These are phyloP conservation scores for Sycophila sp. DNA, from an alignment of 1,140 invertebrate species.

Conservation along the genomic window DNA sequence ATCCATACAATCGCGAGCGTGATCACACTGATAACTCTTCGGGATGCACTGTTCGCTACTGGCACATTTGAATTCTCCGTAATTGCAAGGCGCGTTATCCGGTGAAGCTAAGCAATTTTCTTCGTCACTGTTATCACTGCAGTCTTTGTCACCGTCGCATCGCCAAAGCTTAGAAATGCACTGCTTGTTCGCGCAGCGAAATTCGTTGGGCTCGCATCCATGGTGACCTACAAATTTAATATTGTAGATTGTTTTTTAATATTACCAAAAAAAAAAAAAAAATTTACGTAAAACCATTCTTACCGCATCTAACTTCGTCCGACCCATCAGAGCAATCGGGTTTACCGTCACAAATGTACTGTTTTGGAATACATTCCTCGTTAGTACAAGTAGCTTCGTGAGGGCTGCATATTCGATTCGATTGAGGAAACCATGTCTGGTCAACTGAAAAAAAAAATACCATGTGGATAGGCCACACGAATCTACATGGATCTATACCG, in stretches of 20 bases:
- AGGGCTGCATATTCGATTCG: conserved; percentile 74
- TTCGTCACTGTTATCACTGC: conserved; percentile 89
- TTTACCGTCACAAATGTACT: conserved; percentile 83
- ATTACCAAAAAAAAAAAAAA: conserved; percentile 17
- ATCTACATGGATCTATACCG: too few species aligned
- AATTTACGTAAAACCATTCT: conserved; percentile 49
- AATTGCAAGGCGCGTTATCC: conserved; percentile 77
- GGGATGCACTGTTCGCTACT: conserved; percentile 89
- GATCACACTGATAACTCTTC: conserved; percentile 93
- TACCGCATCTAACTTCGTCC: conserved; percentile 90
- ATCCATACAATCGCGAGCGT: conserved; percentile 86
- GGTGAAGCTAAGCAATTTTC: conserved; percentile 69
- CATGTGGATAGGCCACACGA: too few species aligned
- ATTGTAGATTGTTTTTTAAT: background rate
- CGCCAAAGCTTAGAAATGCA: conserved; percentile 93
- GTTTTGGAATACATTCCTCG: conserved; percentile 88
- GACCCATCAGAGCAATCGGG: conserved; percentile 87
- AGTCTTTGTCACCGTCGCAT: conserved; percentile 94
- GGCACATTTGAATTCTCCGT: conserved; percentile 85
- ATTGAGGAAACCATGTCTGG: conserved; percentile 61
- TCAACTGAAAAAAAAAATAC: conserved; percentile 56
- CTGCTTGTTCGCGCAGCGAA: conserved; percentile 84
- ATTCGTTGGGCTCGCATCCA: conserved; percentile 94
- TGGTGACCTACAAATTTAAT: conserved; percentile 59
- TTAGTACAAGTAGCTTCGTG: conserved; percentile 91